A percentile compares a stretch with the other conserved stretches of the same genome.
phyloP scores from a whole-genome alignment of 53 echinoderm and acorn worm species.

The Apostichopus leukothele region DNA sequence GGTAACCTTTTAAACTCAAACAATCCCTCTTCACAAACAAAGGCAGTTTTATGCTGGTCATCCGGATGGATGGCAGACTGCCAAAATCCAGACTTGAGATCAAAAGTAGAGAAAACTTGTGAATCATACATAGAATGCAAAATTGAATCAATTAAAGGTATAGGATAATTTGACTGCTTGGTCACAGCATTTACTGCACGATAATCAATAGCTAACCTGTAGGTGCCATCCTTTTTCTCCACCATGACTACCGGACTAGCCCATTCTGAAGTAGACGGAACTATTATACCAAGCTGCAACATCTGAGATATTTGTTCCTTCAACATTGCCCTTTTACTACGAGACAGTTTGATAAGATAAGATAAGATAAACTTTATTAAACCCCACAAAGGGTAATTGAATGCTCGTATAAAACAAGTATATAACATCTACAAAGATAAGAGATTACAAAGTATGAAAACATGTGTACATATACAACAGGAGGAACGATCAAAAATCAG shows the following conservation, averaged over 20 bases:
- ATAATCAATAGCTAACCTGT: conserved; percentile 41
- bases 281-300: conserved; percentile 15
- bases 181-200: conserved; percentile 31
- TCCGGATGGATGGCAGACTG: conserved; percentile 39
- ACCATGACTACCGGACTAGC: conserved; percentile 40
- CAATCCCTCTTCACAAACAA: conserved; percentile 44
- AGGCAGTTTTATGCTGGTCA: neutral
- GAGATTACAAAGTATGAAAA: no score
- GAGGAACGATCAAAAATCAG: no score
- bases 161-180: conserved; percentile 34
- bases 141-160: conserved; percentile 22
- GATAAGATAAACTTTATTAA: no score
- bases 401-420: no score
- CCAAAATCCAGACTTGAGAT: conserved; percentile 48
- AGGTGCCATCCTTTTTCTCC: conserved; percentile 24
- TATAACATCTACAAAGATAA: no score
- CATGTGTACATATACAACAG: no score
- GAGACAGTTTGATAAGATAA: conserved; percentile 32
- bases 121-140: conserved; percentile 34
- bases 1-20: conserved; percentile 45
- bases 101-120: conserved; percentile 35
- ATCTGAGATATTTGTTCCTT: conserved; percentile 30
- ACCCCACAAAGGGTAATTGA: no score
- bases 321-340: conserved; percentile 21
- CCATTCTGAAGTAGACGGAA: conserved; percentile 32